Conservation (phyloP, 2,888 invertebrate species). For the Norana najaformis region DNA sequence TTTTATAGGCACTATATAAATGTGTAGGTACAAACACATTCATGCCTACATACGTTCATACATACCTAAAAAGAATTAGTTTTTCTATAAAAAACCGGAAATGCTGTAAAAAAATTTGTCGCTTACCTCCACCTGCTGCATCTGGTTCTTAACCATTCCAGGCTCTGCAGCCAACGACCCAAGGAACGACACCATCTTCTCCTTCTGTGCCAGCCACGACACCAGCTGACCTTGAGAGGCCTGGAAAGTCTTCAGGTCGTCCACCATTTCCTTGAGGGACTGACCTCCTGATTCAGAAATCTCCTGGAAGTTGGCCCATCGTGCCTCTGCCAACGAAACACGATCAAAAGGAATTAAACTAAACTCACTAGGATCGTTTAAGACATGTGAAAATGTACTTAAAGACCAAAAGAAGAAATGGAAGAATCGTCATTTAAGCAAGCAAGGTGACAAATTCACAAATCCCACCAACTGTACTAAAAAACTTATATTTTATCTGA, state of each 20-base stretch:
- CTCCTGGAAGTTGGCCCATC: constrained; percentile 57
- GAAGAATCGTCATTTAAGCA: too few species aligned
- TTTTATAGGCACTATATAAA: too few species aligned
- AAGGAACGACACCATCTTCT: constrained; percentile 90
- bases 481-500: too few species aligned
- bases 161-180: constrained; percentile 96
- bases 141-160: constrained; percentile 90
- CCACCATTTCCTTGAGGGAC: constrained; percentile 65
- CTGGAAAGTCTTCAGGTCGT: constrained; percentile 87
- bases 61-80: not conserved
- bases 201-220: constrained; percentile 88
- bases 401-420: too few species aligned
- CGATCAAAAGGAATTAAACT: not conserved
- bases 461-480: too few species aligned
- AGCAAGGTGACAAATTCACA: too few species aligned
- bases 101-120: not conserved
- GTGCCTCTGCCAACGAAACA: constrained; percentile 50
- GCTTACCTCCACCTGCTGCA: constrained; percentile 74
- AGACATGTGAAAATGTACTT: too few species aligned
- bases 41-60: too few species aligned
- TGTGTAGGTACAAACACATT: too few species aligned
- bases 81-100: not conserved
- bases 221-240: constrained; percentile 81
- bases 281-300: constrained; percentile 54
- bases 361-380: too few species aligned